phyloP scores from a whole-genome alignment of 2,113 vertebrate genomes.

The Coracopsis vasa region DNA sequence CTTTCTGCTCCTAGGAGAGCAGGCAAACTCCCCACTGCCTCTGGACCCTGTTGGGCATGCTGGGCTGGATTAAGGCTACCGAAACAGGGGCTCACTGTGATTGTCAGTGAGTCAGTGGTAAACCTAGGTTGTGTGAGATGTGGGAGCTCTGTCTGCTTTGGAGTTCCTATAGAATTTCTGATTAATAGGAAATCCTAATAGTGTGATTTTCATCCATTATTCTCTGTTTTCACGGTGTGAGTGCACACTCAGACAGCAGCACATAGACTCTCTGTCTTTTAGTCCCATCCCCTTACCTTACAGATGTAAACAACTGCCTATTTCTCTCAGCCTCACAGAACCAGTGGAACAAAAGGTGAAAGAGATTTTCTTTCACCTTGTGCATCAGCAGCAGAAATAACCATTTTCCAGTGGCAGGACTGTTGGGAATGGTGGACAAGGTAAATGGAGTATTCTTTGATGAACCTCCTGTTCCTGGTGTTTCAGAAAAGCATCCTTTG shows the following conservation, averaged over 20 bases:
- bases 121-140: neutral
- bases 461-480: neutral
- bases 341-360: neutral
- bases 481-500: constrained; percentile 10
- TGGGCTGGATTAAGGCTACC: neutral
- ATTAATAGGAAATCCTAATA: neutral
- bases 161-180: neutral
- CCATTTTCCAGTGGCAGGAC: neutral
- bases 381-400: neutral
- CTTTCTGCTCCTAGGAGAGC: neutral
- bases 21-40: neutral
- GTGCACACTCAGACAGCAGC: neutral
- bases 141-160: neutral
- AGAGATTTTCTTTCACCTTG: neutral
- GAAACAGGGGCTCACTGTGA: neutral
- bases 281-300: neutral
- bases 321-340: neutral
- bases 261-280: neutral
- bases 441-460: neutral
- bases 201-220: neutral
- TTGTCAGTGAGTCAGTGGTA: neutral
- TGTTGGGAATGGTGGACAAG: neutral
- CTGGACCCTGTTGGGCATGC: neutral
- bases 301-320: neutral
- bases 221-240: neutral